A percentile compares a stretch with the other conserved stretches of the same genome.
Evolutionary conservation across 1,140 invertebrate genomes (phyloP).

Genomic region (Oreohelix idahoensis): DNA sequence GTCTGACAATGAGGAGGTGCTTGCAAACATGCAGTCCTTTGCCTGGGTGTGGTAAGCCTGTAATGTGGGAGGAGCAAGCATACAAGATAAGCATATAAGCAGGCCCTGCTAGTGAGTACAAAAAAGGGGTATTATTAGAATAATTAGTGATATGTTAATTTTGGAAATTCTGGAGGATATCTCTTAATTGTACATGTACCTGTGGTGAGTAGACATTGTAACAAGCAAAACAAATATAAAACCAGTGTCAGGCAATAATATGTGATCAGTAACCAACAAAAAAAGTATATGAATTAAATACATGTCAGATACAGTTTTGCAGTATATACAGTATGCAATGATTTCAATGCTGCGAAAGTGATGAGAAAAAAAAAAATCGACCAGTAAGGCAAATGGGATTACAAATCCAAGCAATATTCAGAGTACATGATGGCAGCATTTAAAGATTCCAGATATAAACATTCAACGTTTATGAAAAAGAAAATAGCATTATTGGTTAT

Average conservation of each 20-base stretch:
- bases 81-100: not conserved
- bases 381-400: no score
- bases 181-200: no score
- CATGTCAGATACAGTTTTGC: no score
- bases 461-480: no score
- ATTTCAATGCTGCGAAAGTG: no score
- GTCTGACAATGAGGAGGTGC: conserved; percentile 35
- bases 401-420: no score
- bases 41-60: conserved; percentile 63
- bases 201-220: not conserved
- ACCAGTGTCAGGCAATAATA: not conserved
- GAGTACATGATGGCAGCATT: no score
- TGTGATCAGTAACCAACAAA: not conserved
- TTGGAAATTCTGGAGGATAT: not conserved
- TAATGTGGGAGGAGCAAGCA: conserved; percentile 28
- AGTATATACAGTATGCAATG: no score
- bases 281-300: not conserved
- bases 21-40: conserved; percentile 38
- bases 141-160: not conserved
- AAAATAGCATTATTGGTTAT: no score
- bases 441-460: no score
- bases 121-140: not conserved
- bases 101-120: not conserved
- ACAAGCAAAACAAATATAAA: no score
- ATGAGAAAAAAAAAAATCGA: no score